Base-by-base conservation (phyloP, 2,888 invertebrate species). In the Ophion ventricosus region DNA sequence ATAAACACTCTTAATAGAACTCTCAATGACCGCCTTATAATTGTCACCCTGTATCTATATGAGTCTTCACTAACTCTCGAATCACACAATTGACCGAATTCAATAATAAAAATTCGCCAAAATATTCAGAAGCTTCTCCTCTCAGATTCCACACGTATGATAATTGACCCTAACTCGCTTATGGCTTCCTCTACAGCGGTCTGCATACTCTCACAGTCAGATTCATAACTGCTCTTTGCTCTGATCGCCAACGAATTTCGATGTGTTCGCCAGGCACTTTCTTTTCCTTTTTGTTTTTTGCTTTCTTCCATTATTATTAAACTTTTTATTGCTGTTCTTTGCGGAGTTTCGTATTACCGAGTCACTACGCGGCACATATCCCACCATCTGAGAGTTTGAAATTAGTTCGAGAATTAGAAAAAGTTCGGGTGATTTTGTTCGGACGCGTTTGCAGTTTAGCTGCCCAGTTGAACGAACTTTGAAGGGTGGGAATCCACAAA, bases 351-450 rank as follows among this genome's bases (percentile, higher is more conserved):
- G 57, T 25, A 72, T 76, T 70, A 64, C 35, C 35, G 35, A 35
- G 35, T 35, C 35, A 35, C 7, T 35, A 35, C 35, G 25, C n/a
- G 29, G 29, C 29, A 29, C 56, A 70, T 54, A 54, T 70, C 8
- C 35, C 35, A 35, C 35, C 8, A 26, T 20, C n/a, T 14, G 5
- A 20, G 72, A 79, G 40, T 35, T 57, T 79, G 25, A 26, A 72
- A 72, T 79, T 72, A 57, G 49, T 67, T 67, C 49, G 25, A 11
- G 49, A 67, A 67, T 67, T 25, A 67, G 56, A 76, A 76, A 81
- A 81, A 70, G 64, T 81, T 70, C 4, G 29, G 25, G 40, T 59
- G 57, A 43, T 66, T 64, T 76, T 66, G 8, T 1, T 17, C 17
- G 20, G 25, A 14, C 43, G 43, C 43, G 11, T 25, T 59, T 66